Evolutionary conservation across 2,113 vertebrate genomes (phyloP).

Genomic region (Paralichthys olivaceus): DNA sequence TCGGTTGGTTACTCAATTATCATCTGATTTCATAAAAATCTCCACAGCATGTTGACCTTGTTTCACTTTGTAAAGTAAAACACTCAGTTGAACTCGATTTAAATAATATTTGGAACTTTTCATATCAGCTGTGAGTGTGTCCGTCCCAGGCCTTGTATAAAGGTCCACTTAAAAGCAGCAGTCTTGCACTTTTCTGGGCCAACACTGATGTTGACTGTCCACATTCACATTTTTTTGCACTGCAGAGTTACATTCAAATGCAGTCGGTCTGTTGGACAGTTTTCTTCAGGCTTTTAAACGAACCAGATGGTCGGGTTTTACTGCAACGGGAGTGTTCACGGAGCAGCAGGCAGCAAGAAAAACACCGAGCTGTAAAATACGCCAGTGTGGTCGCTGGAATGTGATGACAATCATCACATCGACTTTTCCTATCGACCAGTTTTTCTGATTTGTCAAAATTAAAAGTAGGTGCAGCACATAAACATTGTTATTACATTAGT

Average conservation of each 20-base stretch:
- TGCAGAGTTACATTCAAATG: neutral
- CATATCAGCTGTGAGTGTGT: neutral
- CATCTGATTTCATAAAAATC: too few relatives aligned
- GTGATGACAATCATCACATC: constrained; percentile 10
- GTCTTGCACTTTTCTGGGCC: neutral
- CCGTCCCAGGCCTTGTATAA: neutral
- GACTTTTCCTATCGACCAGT: neutral
- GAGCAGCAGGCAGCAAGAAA: constrained; percentile 18
- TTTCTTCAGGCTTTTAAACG: constrained; percentile 9
- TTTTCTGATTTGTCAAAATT: neutral
- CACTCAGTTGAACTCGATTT: too few relatives aligned
- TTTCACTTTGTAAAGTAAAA: too few relatives aligned
- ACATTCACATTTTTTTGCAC: too few relatives aligned
- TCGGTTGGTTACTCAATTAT: too few relatives aligned
- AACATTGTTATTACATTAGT: neutral
- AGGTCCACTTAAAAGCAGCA: neutral
- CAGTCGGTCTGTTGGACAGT: neutral
- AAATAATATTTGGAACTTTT: neutral
- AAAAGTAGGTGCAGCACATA: neutral
- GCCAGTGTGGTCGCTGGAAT: constrained; percentile 12
- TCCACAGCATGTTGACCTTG: too few relatives aligned
- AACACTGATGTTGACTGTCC: neutral
- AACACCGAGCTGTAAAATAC: constrained; percentile 16
- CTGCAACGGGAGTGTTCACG: constrained; percentile 8
- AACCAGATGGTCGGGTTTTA: constrained; percentile 47